Base-by-base conservation (phyloP, 1,140 invertebrate species). In the Cydia fagiglandana region DNA sequence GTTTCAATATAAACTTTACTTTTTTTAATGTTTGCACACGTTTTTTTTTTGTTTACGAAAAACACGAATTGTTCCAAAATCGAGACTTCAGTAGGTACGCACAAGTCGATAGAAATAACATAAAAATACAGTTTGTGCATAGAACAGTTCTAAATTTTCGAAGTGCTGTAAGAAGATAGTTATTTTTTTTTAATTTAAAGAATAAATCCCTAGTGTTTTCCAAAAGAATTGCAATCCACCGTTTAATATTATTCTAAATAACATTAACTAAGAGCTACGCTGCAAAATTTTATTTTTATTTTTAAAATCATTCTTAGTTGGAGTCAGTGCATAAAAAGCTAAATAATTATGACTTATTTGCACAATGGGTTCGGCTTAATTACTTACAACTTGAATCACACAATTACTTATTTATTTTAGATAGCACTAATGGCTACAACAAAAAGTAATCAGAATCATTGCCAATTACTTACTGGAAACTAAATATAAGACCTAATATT, bases 1-100 rank as follows among this genome's bases (percentile, higher is more conserved):
- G 50, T 56, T 17, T 13, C 2, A 17, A 7, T 17, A 17, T 56
- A 20, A 17, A 4, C 5, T 56, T 56, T 24, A 10, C 7, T 61
- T 61, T n/a, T 50, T 15, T 50, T 4, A 13, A 50, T 50, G 15
- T 50, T 50, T n/a, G 12, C 47, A n/a, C 38, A 0, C 38, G 13
- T 50, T 50, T 50, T 50, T 50, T 50, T 4, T 50, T 61, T 61
- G 56, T 10, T 56, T 56, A 61, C 56, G 56, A 61, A 61, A 61
- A 61, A 61, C 56, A 70, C 38, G 38, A 34, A 70, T 34, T 15
- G 66, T 70, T 34, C 66, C 66, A 61, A 61, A 24, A 24, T 61
- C 20, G 17, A 61, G 7, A 61, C 56, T 24, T 61, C 6, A 24
- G 20, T 24, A 24, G 7, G 20, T 24, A 24, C 20, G 20, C 20